Evolutionary conservation across 2,888 invertebrate species (phyloP), one percentile per base, ranked within the genome.

Genomic region (Diploptera punctata): DNA sequence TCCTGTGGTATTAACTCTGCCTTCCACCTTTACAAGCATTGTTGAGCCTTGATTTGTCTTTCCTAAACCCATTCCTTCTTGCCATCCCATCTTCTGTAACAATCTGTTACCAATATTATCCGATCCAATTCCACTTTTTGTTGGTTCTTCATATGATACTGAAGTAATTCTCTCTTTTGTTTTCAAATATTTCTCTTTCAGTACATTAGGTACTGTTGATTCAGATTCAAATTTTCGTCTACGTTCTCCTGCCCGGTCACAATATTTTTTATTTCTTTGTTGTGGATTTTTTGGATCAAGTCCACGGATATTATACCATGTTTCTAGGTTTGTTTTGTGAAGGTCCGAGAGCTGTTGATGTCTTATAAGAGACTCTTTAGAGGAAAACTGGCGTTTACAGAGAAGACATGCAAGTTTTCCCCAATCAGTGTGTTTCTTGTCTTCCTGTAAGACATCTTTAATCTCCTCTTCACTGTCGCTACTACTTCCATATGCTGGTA

Each of bases 11-110:
- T 88, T 87, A 2, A 89, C 88, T 67, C 95, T 78, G 52, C 87
- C 83, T 78, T 89, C 87, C 10, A 90, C 87, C 87, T 60, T 16
- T 16, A 98, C 95, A 62, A 98, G 98, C 69, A 93, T 93, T 26
- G 95, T 94, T 78, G 96, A 87, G 16, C 97, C 98, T 83, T 99
- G 98, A 81, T 96, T 96, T 70, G 90, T 88, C 81, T 94, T 94
- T 0, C 99, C 99, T 24, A 99, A 85, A 0, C 99, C 99, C 85
- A 95, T 92, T 0, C 99, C 99, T 81, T 97, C 97, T 5, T 93
- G 93, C 99, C 99, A 99, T 3, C 99, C 99, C 99, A 99, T 99
- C 84, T 97, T 97, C 83, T 99, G 97, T 76, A 99, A 83, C 82
- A 99, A 87, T 80, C 95, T 93, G 81, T 94, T 98, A 7, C 99